Evolutionary conservation across 2,797 vertebrate species (phyloP).

Genomic region (Thamnophis elegans): DNA sequence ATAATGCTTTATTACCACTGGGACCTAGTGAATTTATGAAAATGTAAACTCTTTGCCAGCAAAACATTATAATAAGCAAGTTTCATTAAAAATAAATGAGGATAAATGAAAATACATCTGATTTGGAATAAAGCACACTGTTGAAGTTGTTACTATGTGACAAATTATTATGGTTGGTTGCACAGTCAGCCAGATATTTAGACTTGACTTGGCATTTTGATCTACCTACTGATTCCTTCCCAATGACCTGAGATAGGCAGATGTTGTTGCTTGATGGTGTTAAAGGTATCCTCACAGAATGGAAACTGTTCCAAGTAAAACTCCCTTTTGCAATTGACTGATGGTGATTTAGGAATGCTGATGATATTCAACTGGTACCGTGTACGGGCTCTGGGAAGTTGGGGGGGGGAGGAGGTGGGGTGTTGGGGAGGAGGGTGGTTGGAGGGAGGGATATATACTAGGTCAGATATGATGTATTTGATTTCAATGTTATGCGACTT

Average conservation of each 20-base stretch:
- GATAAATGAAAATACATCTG: background rate
- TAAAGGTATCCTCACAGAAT: background rate
- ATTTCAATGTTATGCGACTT: too few species aligned
- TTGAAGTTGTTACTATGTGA: background rate
- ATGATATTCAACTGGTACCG: background rate
- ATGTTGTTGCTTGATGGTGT: background rate
- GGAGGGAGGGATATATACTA: too few species aligned
- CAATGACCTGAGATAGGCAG: background rate
- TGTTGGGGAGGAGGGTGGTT: too few species aligned
- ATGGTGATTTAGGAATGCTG: background rate
- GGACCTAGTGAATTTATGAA: background rate
- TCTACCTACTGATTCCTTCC: background rate
- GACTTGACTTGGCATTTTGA: background rate
- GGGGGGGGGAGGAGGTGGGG: too few species aligned
- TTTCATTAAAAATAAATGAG: background rate
- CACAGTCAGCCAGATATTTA: background rate
- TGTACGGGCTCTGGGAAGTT: too few species aligned
- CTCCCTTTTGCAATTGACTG: background rate
- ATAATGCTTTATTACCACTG: background rate
- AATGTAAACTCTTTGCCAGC: background rate
- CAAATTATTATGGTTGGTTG: background rate
- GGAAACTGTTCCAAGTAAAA: background rate
- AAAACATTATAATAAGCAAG: background rate
- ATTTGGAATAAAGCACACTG: background rate
- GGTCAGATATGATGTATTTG: too few species aligned